Conservation (phyloP, 2,797 vertebrate genomes). For the Podargus strigoides region DNA sequence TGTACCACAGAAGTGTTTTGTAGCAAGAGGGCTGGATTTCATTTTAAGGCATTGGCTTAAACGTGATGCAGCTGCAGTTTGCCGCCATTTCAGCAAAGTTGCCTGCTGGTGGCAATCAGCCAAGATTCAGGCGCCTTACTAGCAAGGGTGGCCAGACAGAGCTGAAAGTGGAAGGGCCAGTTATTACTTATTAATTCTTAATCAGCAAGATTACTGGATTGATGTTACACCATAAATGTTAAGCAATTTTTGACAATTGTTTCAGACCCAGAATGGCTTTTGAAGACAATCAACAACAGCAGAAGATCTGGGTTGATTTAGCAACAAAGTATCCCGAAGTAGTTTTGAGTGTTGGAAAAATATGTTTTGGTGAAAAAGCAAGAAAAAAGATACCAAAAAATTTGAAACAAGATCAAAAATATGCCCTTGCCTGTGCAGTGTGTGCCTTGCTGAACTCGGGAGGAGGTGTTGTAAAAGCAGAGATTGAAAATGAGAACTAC, state of each 20-base stretch:
- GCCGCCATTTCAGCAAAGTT: background rate
- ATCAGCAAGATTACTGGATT: background rate
- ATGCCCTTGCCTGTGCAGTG: background rate
- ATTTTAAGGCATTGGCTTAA: background rate
- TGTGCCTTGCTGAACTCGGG: slow-evolving; percentile 71
- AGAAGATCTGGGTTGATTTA: background rate
- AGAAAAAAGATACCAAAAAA: background rate
- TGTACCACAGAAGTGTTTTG: background rate
- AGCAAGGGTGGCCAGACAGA: background rate
- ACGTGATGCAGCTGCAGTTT: background rate
- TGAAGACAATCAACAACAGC: background rate
- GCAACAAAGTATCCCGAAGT: background rate
- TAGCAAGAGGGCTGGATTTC: background rate
- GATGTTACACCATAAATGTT: background rate
- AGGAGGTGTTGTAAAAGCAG: slow-evolving; percentile 53
- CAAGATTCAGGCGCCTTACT: background rate
- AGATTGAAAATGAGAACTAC: background rate
- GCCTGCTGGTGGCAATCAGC: too few species aligned
- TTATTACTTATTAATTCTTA: background rate
- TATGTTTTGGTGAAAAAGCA: background rate
- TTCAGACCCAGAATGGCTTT: background rate
- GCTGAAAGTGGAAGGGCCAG: background rate
- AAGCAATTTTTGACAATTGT: background rate
- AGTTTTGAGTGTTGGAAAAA: background rate
- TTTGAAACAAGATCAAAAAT: background rate